A percentile compares a stretch with the other conserved stretches of the same genome.
These are phyloP conservation scores for Muraenolepis orangiensis DNA, from an alignment of 2,797 vertebrate species.

Conservation along the genomic window DNA sequence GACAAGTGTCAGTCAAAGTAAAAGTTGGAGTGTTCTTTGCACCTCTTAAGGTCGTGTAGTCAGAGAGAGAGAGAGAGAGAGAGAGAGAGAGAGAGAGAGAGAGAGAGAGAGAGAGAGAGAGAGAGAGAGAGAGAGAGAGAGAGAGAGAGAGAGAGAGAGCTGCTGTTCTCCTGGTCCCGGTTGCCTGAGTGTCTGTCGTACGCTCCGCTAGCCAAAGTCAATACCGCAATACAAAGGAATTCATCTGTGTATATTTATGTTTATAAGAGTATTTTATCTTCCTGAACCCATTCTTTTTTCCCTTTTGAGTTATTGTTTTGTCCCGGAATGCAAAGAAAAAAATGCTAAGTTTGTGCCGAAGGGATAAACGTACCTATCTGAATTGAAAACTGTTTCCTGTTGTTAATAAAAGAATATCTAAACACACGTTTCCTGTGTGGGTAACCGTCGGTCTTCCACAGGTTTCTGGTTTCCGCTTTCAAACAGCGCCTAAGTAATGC, in stretches of 20 bases:
- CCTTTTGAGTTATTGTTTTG: background rate
- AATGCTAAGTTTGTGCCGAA: background rate
- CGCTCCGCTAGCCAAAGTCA: background rate
- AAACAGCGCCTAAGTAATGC: background rate
- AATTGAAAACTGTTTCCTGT: background rate
- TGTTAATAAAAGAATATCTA: conserved; percentile 1
- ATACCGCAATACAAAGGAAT: conserved; percentile 30
- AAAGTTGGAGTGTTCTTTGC: background rate
- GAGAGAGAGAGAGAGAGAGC: too few species aligned
- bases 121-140: too few species aligned
- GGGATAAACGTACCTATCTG: background rate
- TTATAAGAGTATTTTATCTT: conserved; percentile 47
- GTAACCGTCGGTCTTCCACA: background rate
- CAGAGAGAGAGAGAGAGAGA: background rate
- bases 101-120: too few species aligned
- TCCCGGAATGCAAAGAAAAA: background rate
- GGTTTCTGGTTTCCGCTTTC: background rate
- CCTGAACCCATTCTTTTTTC: background rate
- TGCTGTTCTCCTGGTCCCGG: background rate
- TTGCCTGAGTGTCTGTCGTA: background rate
- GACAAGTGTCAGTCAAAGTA: background rate
- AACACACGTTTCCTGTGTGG: background rate
- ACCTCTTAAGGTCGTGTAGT: background rate
- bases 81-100: too few species aligned
- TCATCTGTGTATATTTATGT: conserved; percentile 52